Evolutionary conservation across 2,797 vertebrate species (phyloP).

Genomic region (Neopelma chrysocephalum): DNA sequence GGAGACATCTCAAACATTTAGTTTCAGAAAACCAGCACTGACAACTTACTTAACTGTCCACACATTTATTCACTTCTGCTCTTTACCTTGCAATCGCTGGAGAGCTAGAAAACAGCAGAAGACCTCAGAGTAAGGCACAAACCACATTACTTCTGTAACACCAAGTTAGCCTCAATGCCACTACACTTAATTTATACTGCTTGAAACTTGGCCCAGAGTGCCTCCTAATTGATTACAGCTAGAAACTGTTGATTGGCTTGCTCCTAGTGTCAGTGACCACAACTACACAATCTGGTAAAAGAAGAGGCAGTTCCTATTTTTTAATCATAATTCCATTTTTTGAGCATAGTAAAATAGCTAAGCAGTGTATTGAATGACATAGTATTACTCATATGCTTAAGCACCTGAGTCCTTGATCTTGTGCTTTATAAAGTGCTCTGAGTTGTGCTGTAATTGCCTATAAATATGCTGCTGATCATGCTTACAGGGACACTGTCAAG

Average conservation of each 20-base stretch:
- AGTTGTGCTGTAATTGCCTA: constrained; percentile 24
- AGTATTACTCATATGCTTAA: not conserved
- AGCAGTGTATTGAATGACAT: not conserved
- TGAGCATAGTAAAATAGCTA: not conserved
- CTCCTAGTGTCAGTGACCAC: not conserved
- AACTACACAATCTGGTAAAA: not conserved
- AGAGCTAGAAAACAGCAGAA: not conserved
- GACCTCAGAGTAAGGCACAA: rapidly evolving
- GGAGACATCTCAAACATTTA: not conserved
- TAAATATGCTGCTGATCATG: constrained; percentile 7
- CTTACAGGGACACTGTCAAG: not conserved
- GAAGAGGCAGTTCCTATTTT: not conserved
- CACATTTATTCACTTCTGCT: not conserved
- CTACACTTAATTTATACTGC: not conserved
- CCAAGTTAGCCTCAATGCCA: rapidly evolving
- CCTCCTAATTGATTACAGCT: not conserved
- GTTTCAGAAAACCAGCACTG: not conserved
- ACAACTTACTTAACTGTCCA: not conserved
- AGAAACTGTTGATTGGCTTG: not conserved
- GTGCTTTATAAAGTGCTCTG: constrained; percentile 17
- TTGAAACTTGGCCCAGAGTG: not conserved
- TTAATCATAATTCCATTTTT: not conserved
- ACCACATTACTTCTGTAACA: rapidly evolving
- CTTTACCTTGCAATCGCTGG: not conserved
- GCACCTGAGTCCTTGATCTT: constrained; percentile 17